These are phyloP conservation scores for Amphilophus citrinellus DNA, from an alignment of 2,113 vertebrate genomes.

Conservation along the genomic window DNA sequence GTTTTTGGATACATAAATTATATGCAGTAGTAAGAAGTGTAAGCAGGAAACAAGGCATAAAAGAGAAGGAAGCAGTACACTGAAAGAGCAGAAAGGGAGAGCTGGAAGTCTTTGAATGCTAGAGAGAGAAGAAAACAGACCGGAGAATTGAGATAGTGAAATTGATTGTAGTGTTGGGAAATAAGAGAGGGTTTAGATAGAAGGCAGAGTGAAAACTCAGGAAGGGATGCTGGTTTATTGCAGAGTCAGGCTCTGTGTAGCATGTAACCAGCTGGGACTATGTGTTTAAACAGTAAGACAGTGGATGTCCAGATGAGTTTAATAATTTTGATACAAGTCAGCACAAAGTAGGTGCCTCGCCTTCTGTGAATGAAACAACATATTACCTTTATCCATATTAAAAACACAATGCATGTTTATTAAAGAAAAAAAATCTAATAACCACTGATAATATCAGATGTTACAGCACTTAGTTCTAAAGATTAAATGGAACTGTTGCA, in stretches of 20 bases:
- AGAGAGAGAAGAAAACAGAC: background rate
- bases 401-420: background rate
- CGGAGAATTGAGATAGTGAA: background rate
- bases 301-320: background rate
- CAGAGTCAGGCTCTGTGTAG: slow-evolving; percentile 79
- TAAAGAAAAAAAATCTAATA: background rate
- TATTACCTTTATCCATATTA: background rate
- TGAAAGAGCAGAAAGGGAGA: background rate
- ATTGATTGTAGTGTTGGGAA: background rate
- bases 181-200: background rate
- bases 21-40: slow-evolving; percentile 17
- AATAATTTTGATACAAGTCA: background rate
- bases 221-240: slow-evolving; percentile 54
- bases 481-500: background rate
- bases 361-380: background rate
- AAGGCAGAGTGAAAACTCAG: slow-evolving; percentile 14
- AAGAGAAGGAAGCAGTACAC: background rate
- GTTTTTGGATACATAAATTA: background rate
- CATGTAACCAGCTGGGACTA: slow-evolving; percentile 65
- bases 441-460: background rate
- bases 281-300: slow-evolving; percentile 49
- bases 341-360: background rate
- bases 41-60: slow-evolving; percentile 3
- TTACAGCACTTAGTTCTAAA: background rate
- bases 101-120: background rate